phyloP scores from a whole-genome alignment of 1,140 invertebrate species.

The Cheumatopsyche charites region DNA sequence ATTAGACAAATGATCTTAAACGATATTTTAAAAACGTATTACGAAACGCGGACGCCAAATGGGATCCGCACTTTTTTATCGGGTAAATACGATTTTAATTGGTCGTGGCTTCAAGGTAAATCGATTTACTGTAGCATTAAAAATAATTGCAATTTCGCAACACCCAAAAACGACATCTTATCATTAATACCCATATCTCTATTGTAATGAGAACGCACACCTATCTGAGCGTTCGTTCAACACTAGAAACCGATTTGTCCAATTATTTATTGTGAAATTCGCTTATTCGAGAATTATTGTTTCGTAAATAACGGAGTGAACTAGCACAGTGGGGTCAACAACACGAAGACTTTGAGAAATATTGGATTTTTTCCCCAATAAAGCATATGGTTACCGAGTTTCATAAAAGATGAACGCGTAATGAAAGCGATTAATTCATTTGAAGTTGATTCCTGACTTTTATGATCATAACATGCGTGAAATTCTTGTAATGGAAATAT shows the following conservation, averaged over 20 bases:
- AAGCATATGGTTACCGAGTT: constrained; percentile 21
- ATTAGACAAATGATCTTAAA: not conserved
- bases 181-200: no score
- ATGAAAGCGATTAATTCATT: no score
- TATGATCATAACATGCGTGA: no score
- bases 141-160: constrained; percentile 19
- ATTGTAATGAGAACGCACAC: no score
- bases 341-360: constrained; percentile 16
- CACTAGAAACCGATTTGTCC: not conserved
- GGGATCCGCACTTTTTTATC: not conserved
- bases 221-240: not conserved
- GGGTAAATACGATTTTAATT: constrained; percentile 19
- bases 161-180: not conserved
- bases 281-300: no score
- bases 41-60: not conserved
- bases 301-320: not conserved
- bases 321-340: not conserved
- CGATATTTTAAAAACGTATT: not conserved
- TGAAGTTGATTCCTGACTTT: no score
- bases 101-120: constrained; percentile 3
- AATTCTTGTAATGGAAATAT: no score
- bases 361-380: not conserved
- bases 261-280: no score
- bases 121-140: constrained; percentile 23
- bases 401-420: no score